Base-by-base conservation (phyloP, 2,113 vertebrate species). In the Ceyx melanurus region DNA sequence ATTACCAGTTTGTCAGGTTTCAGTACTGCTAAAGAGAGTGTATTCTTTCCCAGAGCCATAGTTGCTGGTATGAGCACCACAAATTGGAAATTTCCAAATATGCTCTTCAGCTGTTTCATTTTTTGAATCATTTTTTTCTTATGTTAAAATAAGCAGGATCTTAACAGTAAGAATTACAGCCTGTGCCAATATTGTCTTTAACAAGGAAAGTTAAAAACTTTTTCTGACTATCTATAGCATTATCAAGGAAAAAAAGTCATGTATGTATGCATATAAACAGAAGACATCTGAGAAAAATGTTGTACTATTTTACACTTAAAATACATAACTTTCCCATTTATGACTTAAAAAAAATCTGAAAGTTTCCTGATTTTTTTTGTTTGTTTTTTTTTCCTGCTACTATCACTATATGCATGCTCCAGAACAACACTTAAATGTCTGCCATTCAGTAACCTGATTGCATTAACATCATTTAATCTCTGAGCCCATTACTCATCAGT, bases 391-490 rank as follows among this genome's bases (percentile, higher is more conserved):
- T 29, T 64, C 56, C 43, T 20, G 16, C 12, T 21, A 33, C 13
- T 12, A 18, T 23, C 16, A 16, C 7, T 31, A 19, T 4, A 23
- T 8, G 2, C 20, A 25, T 42, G 45, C 15, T 56, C 43, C 58
- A 43, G 42, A 88, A 28, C 12, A 9, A 71, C 48, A 45, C 12
- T n/a, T 33, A 16, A 29, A 14, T 51, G 35, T 40, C 31, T 57
- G 15, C 10, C 4, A 0, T 7, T 19, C 20, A 53, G 37, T 15
- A 18, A 54, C 45, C 12, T 21, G 33, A 80, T 19, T 4, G 1
- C 25, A 60, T 80, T n/a, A 64, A 18, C 31, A 18, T 13, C 11
- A 50, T 85, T 40, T 57, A 61, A 14, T 43, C 50, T 65, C 45
- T 31, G 29, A 5, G 11, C 15, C 11, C 23, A 14, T 80, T 71